Conservation (phyloP, 2,113 vertebrate species). For the Plotosus lineatus region DNA sequence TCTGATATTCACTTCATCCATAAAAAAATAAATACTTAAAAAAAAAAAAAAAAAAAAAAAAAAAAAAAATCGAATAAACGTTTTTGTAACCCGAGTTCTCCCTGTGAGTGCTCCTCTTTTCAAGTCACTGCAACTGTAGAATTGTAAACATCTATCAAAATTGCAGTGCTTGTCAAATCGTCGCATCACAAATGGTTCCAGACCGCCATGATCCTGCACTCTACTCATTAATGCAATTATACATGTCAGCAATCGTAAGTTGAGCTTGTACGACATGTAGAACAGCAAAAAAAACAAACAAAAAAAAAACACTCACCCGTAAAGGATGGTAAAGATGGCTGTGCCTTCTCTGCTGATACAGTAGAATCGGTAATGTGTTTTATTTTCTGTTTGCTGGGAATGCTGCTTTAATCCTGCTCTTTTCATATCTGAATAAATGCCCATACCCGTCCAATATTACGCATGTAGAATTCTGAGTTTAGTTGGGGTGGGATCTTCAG, state of each 20-base stretch:
- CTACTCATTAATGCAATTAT: conserved; percentile 49
- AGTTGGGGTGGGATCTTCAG: neutral
- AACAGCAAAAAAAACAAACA: conserved; percentile 28
- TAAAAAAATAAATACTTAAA: neutral
- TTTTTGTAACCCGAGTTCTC: conserved; percentile 16
- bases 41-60: neutral
- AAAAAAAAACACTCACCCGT: too few species aligned
- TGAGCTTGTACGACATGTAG: conserved; percentile 11
- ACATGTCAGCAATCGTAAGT: conserved; percentile 18
- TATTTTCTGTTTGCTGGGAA: neutral
- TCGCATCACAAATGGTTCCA: conserved; percentile 16
- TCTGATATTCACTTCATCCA: conserved; percentile 9
- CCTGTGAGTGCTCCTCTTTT: conserved; percentile 14
- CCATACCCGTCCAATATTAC: conserved; percentile 24
- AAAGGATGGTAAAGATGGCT: conserved; percentile 6
- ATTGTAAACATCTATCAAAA: conserved; percentile 29
- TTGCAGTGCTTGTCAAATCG: conserved; percentile 28
- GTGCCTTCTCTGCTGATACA: conserved; percentile 30
- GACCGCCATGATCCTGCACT: conserved; percentile 35
- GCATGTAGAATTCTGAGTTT: conserved; percentile 22
- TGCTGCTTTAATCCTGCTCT: conserved; percentile 21
- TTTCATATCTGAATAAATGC: conserved; percentile 32
- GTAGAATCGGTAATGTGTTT: conserved; percentile 13
- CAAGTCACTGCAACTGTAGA: neutral
- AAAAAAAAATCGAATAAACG: neutral